phyloP scores from a whole-genome alignment of 2,888 invertebrate genomes.

The Lepidochrysops patricia region DNA sequence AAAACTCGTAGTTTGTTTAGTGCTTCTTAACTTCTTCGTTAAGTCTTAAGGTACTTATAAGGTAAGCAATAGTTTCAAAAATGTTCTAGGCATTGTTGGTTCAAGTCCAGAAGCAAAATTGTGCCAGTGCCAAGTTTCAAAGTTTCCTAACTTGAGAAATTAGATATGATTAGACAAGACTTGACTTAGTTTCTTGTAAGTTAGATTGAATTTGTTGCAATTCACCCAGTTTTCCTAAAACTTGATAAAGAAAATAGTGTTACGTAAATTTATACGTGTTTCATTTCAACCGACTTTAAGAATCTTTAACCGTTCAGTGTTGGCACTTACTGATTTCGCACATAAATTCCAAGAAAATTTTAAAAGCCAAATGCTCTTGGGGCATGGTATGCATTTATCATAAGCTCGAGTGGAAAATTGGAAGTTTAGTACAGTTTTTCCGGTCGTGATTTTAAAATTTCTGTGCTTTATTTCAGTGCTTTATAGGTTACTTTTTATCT shows the following conservation, averaged over 20 bases:
- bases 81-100: neutral
- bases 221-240: neutral
- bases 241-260: neutral
- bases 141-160: neutral
- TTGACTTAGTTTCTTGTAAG: neutral
- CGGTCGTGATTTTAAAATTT: neutral
- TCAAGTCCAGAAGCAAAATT: neutral
- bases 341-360: neutral
- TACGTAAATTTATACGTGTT: too few species aligned
- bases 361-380: neutral
- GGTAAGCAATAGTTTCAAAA: too few species aligned
- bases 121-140: neutral
- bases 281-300: neutral
- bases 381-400: neutral
- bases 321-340: neutral
- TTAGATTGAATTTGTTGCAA: neutral
- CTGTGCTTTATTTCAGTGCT: neutral
- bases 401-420: neutral
- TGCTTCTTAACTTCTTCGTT: too few species aligned
- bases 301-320: neutral
- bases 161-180: neutral
- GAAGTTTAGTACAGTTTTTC: neutral
- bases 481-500: neutral
- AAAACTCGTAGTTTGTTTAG: too few species aligned
- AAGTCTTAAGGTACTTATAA: too few species aligned